Evolutionary conservation across 2,888 invertebrate species (phyloP).

Genomic region (Formica aserva): DNA sequence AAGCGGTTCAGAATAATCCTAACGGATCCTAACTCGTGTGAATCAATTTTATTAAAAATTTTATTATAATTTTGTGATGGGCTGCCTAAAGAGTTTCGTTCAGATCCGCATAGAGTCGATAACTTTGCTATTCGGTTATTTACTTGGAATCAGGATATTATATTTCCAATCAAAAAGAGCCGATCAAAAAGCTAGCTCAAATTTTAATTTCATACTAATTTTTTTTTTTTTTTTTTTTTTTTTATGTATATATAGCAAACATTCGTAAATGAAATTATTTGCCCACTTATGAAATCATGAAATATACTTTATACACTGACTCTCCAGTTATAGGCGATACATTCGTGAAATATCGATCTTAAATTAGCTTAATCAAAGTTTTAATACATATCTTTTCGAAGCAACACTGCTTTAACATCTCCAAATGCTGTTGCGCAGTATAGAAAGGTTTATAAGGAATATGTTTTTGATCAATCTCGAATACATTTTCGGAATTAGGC

Average conservation of each 20-base stretch:
- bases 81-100: not conserved
- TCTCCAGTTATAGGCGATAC: constrained; percentile 42
- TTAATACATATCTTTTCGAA: constrained; percentile 35
- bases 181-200: not conserved
- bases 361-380: constrained; percentile 27
- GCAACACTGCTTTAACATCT: not conserved
- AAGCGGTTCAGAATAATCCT: constrained; percentile 60
- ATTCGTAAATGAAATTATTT: constrained; percentile 50
- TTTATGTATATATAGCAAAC: constrained; percentile 44
- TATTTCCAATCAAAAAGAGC: constrained; percentile 12
- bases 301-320: constrained; percentile 50
- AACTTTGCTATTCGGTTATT: not conserved
- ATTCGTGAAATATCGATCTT: constrained; percentile 54
- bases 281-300: constrained; percentile 30
- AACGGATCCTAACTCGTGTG: constrained; percentile 47
- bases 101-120: not conserved
- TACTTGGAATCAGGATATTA: constrained; percentile 34
- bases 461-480: constrained; percentile 11
- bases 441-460: constrained; percentile 6
- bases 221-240: not conserved
- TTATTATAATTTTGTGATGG: not conserved
- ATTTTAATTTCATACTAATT: constrained; percentile 24
- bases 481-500: constrained; percentile 2
- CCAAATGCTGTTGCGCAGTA: not conserved
- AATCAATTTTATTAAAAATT: constrained; percentile 21